Conservation (phyloP, 2,888 invertebrate species). For the Noctua janthina region DNA sequence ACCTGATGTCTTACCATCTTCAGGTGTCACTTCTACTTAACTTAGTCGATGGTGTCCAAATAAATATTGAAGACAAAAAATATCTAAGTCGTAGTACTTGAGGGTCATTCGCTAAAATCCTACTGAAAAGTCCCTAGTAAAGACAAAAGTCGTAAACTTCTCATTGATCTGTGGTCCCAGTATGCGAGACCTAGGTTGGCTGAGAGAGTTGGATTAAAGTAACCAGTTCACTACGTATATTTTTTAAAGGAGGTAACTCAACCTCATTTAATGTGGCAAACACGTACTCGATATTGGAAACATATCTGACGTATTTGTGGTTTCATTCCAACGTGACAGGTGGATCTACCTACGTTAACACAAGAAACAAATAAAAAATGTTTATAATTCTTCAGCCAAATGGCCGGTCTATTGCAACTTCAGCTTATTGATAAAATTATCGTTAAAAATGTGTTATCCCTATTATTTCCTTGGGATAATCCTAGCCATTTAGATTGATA, state of each 20-base stretch:
- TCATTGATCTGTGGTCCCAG: not conserved
- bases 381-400: no score
- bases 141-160: not conserved
- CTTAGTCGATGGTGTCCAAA: not conserved
- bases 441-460: not conserved
- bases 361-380: not conserved
- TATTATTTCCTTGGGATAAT: not conserved
- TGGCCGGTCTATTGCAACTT: no score
- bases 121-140: not conserved
- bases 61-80: not conserved
- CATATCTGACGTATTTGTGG: slow-evolving; percentile 20
- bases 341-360: not conserved
- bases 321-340: slow-evolving; percentile 12
- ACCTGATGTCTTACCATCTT: not conserved
- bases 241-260: not conserved
- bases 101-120: not conserved
- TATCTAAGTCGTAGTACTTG: not conserved
- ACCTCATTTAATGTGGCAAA: slow-evolving; percentile 3
- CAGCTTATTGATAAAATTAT: not conserved
- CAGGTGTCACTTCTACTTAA: not conserved
- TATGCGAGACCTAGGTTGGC: not conserved
- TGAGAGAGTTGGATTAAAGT: not conserved
- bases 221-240: not conserved
- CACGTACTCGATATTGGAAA: slow-evolving; percentile 3
- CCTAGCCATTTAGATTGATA: not conserved